Evolutionary conservation across 2,113 vertebrate species (phyloP).

Genomic region (Protomyctophum bolini): DNA sequence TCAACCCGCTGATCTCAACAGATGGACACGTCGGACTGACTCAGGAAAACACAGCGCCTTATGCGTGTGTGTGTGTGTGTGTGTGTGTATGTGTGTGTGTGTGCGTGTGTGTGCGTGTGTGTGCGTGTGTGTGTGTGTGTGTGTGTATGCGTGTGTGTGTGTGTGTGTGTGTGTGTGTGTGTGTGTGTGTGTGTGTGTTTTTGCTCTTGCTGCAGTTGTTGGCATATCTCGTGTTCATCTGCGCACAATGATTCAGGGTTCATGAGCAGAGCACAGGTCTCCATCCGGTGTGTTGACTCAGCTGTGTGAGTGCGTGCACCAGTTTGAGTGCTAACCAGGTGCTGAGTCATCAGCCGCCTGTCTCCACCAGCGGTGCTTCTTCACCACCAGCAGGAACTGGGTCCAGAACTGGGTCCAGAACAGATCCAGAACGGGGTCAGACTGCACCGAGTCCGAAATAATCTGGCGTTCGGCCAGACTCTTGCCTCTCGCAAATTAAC

Average conservation of each 20-base stretch:
- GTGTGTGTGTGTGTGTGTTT: neutral
- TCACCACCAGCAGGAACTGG: too few species aligned
- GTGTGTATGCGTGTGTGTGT: neutral
- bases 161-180: neutral
- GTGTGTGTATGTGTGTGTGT: neutral
- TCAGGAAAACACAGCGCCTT: neutral
- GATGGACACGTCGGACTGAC: too few species aligned
- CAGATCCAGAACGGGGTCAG: too few species aligned
- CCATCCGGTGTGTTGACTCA: slow-evolving; percentile 1
- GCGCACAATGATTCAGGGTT: neutral
- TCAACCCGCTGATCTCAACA: too few species aligned
- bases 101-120: neutral
- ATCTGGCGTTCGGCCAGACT: too few species aligned
- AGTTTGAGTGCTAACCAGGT: too few species aligned
- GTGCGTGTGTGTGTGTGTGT: neutral
- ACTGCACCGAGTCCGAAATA: too few species aligned
- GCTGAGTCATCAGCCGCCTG: too few species aligned
- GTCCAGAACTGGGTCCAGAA: too few species aligned
- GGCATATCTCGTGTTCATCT: slow-evolving; percentile 17
- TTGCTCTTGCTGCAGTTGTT: neutral
- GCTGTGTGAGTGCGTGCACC: neutral
- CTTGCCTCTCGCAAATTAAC: too few species aligned
- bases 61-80: slow-evolving; percentile 5
- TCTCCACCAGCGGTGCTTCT: too few species aligned
- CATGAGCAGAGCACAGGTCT: too few species aligned